Evolutionary conservation across 2,113 vertebrate species (phyloP).

Genomic region (Hippolais icterina): DNA sequence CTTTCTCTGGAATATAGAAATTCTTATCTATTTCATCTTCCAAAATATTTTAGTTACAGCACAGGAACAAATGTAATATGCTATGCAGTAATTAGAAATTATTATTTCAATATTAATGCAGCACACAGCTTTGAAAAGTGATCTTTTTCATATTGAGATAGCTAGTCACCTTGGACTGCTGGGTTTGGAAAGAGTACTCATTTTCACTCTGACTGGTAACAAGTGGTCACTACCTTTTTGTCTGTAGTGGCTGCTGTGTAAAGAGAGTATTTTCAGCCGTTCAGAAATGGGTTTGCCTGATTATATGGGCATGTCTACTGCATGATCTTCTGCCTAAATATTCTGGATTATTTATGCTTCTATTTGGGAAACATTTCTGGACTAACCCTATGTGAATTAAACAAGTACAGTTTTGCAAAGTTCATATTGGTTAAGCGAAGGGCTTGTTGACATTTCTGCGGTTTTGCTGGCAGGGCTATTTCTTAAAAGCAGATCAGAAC

Average conservation of each 20-base stretch:
- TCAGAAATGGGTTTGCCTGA: not conserved
- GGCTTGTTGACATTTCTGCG: not conserved
- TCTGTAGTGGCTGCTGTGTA: not conserved
- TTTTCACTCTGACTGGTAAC: not conserved
- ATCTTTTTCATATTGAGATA: not conserved
- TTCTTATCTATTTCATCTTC: not conserved
- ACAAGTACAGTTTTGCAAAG: not conserved
- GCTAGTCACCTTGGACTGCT: not conserved
- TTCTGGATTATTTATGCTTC: not conserved
- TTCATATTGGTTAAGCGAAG: not conserved
- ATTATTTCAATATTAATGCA: not conserved
- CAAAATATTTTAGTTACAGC: not conserved
- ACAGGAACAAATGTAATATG: not conserved
- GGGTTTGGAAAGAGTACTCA: not conserved
- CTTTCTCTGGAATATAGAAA: not conserved
- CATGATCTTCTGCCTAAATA: not conserved
- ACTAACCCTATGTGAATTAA: not conserved
- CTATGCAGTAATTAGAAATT: not conserved
- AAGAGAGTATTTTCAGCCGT: not conserved
- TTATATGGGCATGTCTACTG: not conserved
- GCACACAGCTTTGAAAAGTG: not conserved
- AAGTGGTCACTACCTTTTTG: not conserved
- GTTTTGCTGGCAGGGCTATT: not conserved
- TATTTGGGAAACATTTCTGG: not conserved
- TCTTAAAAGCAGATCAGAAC: not conserved